A percentile compares a stretch with the other conserved stretches of the same genome.
phyloP scores from a whole-genome alignment of 2,888 invertebrate species.

The Bombylius discolor region DNA sequence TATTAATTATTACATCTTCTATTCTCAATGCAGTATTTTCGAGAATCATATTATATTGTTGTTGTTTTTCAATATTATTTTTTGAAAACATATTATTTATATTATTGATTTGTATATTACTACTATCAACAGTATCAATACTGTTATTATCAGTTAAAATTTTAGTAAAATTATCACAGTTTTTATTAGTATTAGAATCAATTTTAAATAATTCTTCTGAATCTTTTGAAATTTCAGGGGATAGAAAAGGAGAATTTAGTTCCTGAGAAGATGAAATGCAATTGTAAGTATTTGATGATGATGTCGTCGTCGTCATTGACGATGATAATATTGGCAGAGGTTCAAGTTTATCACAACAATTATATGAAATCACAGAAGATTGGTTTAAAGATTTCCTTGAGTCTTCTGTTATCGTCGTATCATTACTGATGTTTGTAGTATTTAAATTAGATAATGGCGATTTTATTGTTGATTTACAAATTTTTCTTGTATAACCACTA shows the following conservation, averaged over 20 bases:
- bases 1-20: constrained; percentile 32
- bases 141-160: not conserved
- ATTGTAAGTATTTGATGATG: not conserved
- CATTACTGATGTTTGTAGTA: no score
- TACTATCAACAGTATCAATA: constrained; percentile 12
- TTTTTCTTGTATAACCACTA: no score
- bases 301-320: not conserved
- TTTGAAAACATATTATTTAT: constrained; percentile 13
- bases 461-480: no score
- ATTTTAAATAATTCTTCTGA: no score
- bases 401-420: no score
- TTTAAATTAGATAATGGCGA: no score
- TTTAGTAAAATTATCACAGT: not conserved
- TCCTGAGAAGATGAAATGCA: not conserved
- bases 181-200: not conserved
- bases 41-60: not conserved
- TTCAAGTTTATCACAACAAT: no score
- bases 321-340: not conserved
- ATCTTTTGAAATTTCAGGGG: no score
- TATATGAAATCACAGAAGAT: no score
- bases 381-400: no score
- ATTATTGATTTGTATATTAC: constrained; percentile 14
- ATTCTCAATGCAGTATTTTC: constrained; percentile 31
- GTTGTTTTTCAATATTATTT: not conserved
- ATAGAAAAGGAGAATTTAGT: not conserved